Evolutionary conservation across 2,797 vertebrate species (phyloP).

Genomic region (Cuniculus paca): DNA sequence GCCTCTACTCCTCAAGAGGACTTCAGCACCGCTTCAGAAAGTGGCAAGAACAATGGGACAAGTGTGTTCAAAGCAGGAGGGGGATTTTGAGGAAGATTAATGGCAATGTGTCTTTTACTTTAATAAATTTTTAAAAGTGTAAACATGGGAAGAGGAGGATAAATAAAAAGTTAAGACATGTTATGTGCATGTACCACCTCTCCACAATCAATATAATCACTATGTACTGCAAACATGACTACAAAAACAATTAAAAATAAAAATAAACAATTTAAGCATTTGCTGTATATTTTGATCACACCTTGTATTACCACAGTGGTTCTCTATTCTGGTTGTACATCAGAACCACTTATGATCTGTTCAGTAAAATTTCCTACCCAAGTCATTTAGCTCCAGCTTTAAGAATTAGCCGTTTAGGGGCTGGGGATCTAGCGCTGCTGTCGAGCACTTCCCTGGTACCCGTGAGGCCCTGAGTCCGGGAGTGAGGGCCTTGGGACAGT

Average conservation of each 20-base stretch:
- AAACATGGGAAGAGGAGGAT: not conserved
- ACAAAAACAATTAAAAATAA: not conserved
- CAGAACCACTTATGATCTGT: slow-evolving; percentile 4
- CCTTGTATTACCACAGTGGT: not conserved
- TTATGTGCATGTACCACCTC: not conserved
- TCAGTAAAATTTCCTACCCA: not conserved
- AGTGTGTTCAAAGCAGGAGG: not conserved
- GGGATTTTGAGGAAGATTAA: not conserved
- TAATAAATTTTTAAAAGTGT: not conserved
- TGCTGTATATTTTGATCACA: not conserved
- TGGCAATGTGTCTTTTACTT: not conserved
- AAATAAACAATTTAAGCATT: not conserved
- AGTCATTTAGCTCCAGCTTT: not conserved
- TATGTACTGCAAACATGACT: not conserved
- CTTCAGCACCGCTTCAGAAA: not conserved
- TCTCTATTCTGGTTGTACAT: not conserved
- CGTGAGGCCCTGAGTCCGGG: not conserved
- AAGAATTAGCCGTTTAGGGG: not conserved
- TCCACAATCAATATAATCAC: not conserved
- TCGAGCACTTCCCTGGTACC: not conserved
- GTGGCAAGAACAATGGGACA: not conserved
- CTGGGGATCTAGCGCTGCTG: not conserved
- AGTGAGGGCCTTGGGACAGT: not conserved
- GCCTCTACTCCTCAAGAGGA: not conserved
- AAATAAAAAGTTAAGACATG: not conserved